A percentile compares a stretch with the other conserved stretches of the same genome.
These are phyloP conservation scores for Sinelater perroti DNA, from an alignment of 2,888 invertebrate species.

Conservation along the genomic window DNA sequence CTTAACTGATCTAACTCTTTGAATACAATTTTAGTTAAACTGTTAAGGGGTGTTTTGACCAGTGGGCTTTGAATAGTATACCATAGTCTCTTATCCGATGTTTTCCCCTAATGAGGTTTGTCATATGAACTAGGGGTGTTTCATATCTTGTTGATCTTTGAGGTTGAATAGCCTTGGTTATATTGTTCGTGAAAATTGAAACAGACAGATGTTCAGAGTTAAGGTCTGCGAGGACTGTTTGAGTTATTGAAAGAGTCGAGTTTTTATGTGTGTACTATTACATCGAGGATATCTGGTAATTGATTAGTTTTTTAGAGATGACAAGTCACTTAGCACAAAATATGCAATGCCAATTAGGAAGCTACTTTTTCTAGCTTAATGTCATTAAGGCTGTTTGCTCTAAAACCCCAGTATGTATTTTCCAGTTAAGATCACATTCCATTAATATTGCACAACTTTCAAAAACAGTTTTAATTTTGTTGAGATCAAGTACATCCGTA, in stretches of 20 bases:
- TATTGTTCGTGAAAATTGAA: not conserved
- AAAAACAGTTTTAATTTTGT: too few relatives aligned
- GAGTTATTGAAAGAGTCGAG: not conserved
- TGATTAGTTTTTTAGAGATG: not conserved
- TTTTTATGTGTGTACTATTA: constrained; percentile 3
- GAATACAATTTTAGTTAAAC: not conserved
- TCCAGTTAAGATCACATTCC: constrained; percentile 3
- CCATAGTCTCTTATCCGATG: not conserved
- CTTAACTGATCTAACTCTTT: too few relatives aligned
- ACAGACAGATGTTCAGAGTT: constrained; percentile 4
- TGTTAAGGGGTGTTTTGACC: too few relatives aligned
- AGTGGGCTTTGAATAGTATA: too few relatives aligned
- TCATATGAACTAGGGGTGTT: too few relatives aligned
- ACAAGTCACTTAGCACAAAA: not conserved
- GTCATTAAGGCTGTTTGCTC: constrained; percentile 2
- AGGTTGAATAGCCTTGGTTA: too few relatives aligned
- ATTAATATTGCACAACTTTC: not conserved
- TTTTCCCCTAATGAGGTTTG: not conserved
- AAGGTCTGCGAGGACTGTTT: constrained; percentile 1
- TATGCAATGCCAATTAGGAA: constrained; percentile 3
- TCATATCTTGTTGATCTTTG: too few relatives aligned
- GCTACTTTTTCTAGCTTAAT: constrained; percentile 2
- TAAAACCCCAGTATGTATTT: too few relatives aligned
- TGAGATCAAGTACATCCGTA: too few relatives aligned
- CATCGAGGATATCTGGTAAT: constrained; percentile 5